Base-by-base conservation (phyloP, 2,797 vertebrate species). In the Hozukius guyotensis region DNA sequence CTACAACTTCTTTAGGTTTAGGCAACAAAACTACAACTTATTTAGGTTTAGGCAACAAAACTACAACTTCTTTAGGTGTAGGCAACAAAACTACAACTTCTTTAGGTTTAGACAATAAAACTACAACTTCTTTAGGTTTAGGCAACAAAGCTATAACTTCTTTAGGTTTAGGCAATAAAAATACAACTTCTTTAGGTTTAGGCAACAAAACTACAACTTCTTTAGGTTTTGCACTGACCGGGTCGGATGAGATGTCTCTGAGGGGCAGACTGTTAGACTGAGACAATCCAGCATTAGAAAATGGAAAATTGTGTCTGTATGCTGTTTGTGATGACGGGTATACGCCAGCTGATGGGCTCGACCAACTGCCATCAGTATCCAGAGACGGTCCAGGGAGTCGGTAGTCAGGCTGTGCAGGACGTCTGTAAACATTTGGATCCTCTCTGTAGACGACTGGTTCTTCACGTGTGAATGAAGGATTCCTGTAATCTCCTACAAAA, bases 141-240 rank as follows among this genome's bases (percentile, higher is more conserved):
- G 0, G 14, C 36, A 14, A 38, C 0, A 42, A 1, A 29, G 6
- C 5, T 6, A 29, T 6, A 29, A 29, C 29, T 29, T 29, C 29
- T 29, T 29, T 32, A 32, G 31, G 31, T 32, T 32, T 32, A 32
- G 31, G 2, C 31, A 32, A 32, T 2, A 32, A 2, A 32, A 32
- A 32, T 42, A 6, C 2, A 42, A 6, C 42, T 46, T 16, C 14
- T 46, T 46, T 46, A 18, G 14, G 42, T 0, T 46, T 42, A 42
- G 1, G 2, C 38, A 42, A 42, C 5, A 42, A 14, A 42, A 42
- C 13, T 42, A 14, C 38, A 42, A 42, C 38, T 16, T 42, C 5
- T 42, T 42, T 42, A 42, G 38, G 38, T 5, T 42, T 42, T 46
- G 75, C 13, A 61, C 80, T 77, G 22, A 86, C 84, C 11, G 12